Evolutionary conservation across 2,888 invertebrate genomes (phyloP).

Genomic region (Ormia ochracea): DNA sequence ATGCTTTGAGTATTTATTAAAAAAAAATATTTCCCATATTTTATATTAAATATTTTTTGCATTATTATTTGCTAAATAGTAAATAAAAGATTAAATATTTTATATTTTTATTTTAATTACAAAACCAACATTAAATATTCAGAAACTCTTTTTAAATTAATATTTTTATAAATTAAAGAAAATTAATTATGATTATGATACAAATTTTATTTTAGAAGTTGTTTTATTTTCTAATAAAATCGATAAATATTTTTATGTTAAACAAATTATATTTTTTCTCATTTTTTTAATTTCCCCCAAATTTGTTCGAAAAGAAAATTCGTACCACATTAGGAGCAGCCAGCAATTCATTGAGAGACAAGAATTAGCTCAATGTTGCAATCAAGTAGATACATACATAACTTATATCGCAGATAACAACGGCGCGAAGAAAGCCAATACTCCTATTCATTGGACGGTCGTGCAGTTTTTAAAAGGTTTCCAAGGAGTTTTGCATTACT

Average conservation of each 20-base stretch:
- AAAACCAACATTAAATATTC: constrained; percentile 42
- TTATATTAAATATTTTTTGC: constrained; percentile 35
- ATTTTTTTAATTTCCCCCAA: not conserved
- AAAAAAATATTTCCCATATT: constrained; percentile 15
- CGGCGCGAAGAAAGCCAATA: too few species aligned
- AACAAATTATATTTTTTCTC: too few species aligned
- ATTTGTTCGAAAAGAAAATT: not conserved
- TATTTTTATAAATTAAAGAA: constrained; percentile 40
- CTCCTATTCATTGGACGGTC: too few species aligned
- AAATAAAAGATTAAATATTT: constrained; percentile 7
- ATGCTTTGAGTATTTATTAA: constrained; percentile 49
- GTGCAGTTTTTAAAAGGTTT: too few species aligned
- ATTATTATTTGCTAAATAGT: constrained; percentile 26
- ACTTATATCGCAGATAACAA: too few species aligned
- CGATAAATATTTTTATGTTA: constrained; percentile 53
- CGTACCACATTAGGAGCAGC: too few species aligned
- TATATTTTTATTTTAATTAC: constrained; percentile 21
- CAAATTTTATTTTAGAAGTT: constrained; percentile 54
- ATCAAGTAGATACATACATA: too few species aligned
- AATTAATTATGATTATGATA: constrained; percentile 44
- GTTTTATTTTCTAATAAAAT: constrained; percentile 54
- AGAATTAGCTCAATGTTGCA: too few species aligned
- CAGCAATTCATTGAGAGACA: too few species aligned
- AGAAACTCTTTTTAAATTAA: constrained; percentile 36
- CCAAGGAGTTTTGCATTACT: too few species aligned